These are phyloP conservation scores for Toxostoma redivivum DNA, from an alignment of 2,113 vertebrate species.

Conservation along the genomic window DNA sequence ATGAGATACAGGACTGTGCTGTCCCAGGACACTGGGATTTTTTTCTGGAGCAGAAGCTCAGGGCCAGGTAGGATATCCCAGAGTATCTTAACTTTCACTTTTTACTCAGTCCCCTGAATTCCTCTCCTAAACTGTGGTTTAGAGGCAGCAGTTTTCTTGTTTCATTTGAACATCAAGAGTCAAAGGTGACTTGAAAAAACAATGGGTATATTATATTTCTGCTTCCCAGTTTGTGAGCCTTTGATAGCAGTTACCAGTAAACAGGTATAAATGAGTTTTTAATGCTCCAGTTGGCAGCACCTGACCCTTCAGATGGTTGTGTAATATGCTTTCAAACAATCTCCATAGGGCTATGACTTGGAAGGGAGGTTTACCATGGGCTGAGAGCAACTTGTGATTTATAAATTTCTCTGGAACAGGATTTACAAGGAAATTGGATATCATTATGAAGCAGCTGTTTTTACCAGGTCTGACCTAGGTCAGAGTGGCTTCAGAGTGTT, in stretches of 20 bases:
- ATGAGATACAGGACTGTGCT: not conserved
- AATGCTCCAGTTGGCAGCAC: not conserved
- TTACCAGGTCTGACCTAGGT: not conserved
- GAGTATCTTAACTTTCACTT: not conserved
- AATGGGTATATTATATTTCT: not conserved
- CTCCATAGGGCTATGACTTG: not conserved
- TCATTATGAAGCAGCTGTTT: slow-evolving; percentile 35
- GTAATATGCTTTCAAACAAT: not conserved
- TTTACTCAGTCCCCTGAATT: not conserved
- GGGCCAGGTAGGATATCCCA: not conserved
- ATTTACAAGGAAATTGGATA: slow-evolving; percentile 13
- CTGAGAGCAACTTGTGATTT: slow-evolving; percentile 36
- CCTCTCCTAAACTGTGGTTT: not conserved
- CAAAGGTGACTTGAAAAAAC: not conserved
- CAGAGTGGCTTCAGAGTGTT: not conserved
- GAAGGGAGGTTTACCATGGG: not conserved
- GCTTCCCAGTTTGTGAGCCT: not conserved
- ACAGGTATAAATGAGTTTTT: slow-evolving; percentile 13
- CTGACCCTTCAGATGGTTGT: not conserved
- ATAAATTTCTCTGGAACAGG: slow-evolving; percentile 20
- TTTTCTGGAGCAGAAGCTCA: not conserved
- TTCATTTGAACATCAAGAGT: not conserved
- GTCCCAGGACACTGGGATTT: not conserved
- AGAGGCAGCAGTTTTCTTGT: not conserved
- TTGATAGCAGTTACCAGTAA: not conserved